These are phyloP conservation scores for Acleris holmiana DNA, from an alignment of 2,888 invertebrate species.

Conservation along the genomic window DNA sequence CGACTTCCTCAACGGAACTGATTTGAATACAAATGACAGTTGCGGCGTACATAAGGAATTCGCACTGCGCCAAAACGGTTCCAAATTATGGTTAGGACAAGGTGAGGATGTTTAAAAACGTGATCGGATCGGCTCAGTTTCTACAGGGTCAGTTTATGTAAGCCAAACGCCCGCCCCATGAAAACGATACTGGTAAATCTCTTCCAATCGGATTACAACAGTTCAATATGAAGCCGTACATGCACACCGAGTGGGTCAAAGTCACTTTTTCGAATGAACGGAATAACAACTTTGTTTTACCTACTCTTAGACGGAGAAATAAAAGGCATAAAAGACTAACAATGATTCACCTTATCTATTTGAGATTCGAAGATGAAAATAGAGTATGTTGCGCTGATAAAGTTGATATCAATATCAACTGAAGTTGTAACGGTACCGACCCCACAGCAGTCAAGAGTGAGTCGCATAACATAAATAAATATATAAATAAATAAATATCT, in stretches of 20 bases:
- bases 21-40: constrained; percentile 50
- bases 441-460: no score
- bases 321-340: background rate
- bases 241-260: constrained; percentile 58
- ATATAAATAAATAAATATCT: no score
- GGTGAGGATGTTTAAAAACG: constrained; percentile 28
- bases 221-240: constrained; percentile 57
- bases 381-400: constrained; percentile 8
- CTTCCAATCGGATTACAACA: constrained; percentile 63
- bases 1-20: constrained; percentile 58
- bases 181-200: constrained; percentile 46
- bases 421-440: no score
- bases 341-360: constrained; percentile 6
- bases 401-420: constrained; percentile 16
- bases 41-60: constrained; percentile 40
- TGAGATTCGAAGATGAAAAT: constrained; percentile 14
- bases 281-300: no score
- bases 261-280: constrained; percentile 28
- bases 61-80: constrained; percentile 21
- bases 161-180: constrained; percentile 14
- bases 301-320: background rate
- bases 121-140: constrained; percentile 26
- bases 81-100: constrained; percentile 23
- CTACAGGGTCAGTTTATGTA: constrained; percentile 16
- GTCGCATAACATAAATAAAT: no score